Conservation (phyloP, 2,797 vertebrate species). For the Pogonophryne albipinna region DNA sequence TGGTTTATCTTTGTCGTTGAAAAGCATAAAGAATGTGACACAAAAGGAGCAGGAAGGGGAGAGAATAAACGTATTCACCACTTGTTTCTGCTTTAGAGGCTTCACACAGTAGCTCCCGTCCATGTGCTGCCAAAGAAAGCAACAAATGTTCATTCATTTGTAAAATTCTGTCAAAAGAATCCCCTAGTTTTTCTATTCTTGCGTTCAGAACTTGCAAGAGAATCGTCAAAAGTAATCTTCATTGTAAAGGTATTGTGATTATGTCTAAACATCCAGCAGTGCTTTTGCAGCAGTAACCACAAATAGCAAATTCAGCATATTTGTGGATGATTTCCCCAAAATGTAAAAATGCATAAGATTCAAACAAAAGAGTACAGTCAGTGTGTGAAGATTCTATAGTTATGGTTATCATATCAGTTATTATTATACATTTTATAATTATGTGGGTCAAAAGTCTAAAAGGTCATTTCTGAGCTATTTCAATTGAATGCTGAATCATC, state of each 20-base stretch:
- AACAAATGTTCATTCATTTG: conserved; percentile 19
- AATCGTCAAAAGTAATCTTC: neutral
- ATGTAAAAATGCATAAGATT: no score
- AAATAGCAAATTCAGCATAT: neutral
- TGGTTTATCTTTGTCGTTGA: conserved; percentile 34
- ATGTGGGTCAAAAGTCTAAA: neutral
- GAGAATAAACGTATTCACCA: conserved; percentile 85
- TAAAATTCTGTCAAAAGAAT: neutral
- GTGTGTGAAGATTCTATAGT: no score
- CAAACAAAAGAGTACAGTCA: no score
- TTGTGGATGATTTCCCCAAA: neutral
- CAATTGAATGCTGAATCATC: neutral
- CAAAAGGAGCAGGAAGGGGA: conserved; percentile 32
- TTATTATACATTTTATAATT: neutral
- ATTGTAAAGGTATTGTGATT: neutral
- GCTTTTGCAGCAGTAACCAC: neutral
- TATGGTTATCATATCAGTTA: no score
- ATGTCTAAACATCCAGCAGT: neutral
- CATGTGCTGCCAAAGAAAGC: conserved; percentile 87
- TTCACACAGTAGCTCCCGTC: conserved; percentile 97
- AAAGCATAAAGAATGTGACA: conserved; percentile 26
- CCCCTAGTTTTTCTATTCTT: neutral
- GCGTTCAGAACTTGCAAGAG: no score
- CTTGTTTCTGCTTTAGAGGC: conserved; percentile 99
- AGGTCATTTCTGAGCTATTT: neutral